These are phyloP conservation scores for Gobio occitaniae DNA, from an alignment of 2,797 vertebrate genomes.

Conservation along the genomic window DNA sequence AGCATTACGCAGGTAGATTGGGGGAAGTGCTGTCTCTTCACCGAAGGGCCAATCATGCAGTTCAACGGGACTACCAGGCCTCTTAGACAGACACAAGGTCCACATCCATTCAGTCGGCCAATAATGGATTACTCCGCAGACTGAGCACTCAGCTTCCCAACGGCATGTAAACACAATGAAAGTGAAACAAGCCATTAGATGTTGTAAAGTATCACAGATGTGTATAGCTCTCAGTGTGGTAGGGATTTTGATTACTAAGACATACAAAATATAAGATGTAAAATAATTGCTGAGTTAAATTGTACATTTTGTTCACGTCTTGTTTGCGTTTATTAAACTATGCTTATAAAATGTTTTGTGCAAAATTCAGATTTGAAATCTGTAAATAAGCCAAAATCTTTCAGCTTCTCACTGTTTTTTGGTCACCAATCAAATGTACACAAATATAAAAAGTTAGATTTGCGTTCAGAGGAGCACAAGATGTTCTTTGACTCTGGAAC, in stretches of 20 bases:
- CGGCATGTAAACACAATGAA: slow-evolving; percentile 52
- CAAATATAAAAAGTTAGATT: not conserved
- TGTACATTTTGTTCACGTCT: not conserved
- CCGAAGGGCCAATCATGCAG: slow-evolving; percentile 54
- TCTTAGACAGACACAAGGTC: slow-evolving; percentile 71
- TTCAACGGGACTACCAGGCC: slow-evolving; percentile 71
- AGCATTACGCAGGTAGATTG: slow-evolving; percentile 25
- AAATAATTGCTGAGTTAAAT: not conserved
- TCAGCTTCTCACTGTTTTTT: not conserved
- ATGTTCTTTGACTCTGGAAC: not conserved
- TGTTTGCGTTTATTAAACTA: not conserved
- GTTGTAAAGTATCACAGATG: slow-evolving; percentile 21
- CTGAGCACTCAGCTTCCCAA: slow-evolving; percentile 35
- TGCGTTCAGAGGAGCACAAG: not conserved
- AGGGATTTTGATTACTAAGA: not conserved
- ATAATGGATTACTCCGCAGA: slow-evolving; percentile 55
- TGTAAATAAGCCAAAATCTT: not conserved
- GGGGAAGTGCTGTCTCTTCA: slow-evolving; percentile 31
- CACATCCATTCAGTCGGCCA: slow-evolving; percentile 49
- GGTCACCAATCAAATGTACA: not conserved
- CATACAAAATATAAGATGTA: not conserved
- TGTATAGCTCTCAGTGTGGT: not conserved
- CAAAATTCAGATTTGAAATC: not conserved
- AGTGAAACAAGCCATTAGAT: slow-evolving; percentile 42
- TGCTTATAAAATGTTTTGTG: not conserved